Conservation (phyloP, 2,113 vertebrate species). For the Poecile atricapillus region DNA sequence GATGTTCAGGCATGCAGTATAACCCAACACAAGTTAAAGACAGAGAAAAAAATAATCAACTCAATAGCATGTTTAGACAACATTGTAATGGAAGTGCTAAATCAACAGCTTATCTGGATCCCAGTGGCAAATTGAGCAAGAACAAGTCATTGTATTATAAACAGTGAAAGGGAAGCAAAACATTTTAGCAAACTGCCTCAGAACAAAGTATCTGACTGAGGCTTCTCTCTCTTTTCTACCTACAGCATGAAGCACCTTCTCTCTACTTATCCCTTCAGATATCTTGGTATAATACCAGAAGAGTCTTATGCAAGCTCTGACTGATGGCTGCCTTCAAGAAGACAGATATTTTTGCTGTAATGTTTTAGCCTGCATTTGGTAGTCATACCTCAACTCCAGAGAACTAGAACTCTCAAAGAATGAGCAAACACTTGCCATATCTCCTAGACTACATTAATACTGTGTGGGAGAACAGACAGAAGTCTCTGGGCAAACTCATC, state of each 20-base stretch:
- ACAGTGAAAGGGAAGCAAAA: slow-evolving; percentile 31
- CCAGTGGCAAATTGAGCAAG: neutral
- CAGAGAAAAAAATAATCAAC: neutral
- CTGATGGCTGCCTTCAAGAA: neutral
- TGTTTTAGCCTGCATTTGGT: neutral
- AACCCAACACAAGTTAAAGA: neutral
- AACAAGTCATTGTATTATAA: slow-evolving; percentile 22
- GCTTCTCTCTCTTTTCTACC: neutral
- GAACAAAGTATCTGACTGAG: neutral
- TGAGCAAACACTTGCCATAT: neutral
- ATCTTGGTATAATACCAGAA: neutral
- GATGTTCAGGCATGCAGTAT: neutral
- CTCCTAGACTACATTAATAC: neutral
- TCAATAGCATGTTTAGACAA: slow-evolving; percentile 37
- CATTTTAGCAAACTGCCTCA: neutral
- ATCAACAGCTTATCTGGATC: slow-evolving; percentile 28
- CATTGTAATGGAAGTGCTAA: slow-evolving; percentile 10
- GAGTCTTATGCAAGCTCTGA: neutral
- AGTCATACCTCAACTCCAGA: neutral
- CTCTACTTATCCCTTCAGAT: neutral
- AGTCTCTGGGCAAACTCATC: neutral
- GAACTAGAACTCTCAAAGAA: neutral
- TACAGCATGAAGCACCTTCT: neutral
- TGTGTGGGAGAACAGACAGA: neutral
- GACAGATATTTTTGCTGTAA: neutral